Evolutionary conservation across 2,113 vertebrate genomes (phyloP), one percentile per base, ranked within the genome.

Genomic region (Salvator merianae): DNA sequence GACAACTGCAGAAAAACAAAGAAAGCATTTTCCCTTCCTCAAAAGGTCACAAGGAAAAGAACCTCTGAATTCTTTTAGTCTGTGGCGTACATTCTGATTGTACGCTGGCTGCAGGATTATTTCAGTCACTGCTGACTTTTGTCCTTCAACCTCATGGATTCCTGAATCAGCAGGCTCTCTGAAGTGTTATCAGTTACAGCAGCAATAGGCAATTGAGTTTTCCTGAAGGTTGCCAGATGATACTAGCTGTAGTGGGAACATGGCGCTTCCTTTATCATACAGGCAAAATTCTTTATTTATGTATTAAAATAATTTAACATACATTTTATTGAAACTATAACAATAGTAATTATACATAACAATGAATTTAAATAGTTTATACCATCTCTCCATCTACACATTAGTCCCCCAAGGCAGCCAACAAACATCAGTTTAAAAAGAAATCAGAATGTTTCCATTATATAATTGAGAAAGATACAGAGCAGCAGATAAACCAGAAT

Each of bases 1-100:
- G 85, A 91, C 86, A 87, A 88, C 79, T 28, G 85, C 50, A 65
- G 43, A 38, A 86, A 89, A 30, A 80, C n/a, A 89, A 53, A 85
- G 0, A 88, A 76, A 76, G 77, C 79, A 84, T 38, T 43, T 72
- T 69, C 36, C 14, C 13, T 66, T 78, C 28, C 18, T 10, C 82
- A 30, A 13, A 36, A 55, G 55, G 76, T 79, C 53, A 65, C 24
- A 24, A 65, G 28, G 30, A n/a, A 75, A 70, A 83, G 38, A 63
- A 83, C 65, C 10, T 55, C 4, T 47, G 87, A 82, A 89, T 90
- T 91, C 89, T 86, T 84, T 59, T 85, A 82, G 87, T 70, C 14
- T 20, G 36, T 63, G 73, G 63, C 43, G 50, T 1, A 53, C 1
- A 59, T 50, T 91, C 79, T 81, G 59, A 79, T 74, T 30, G 0